These are phyloP conservation scores for Trinectes maculatus DNA, from an alignment of 2,113 vertebrate species.

Conservation along the genomic window DNA sequence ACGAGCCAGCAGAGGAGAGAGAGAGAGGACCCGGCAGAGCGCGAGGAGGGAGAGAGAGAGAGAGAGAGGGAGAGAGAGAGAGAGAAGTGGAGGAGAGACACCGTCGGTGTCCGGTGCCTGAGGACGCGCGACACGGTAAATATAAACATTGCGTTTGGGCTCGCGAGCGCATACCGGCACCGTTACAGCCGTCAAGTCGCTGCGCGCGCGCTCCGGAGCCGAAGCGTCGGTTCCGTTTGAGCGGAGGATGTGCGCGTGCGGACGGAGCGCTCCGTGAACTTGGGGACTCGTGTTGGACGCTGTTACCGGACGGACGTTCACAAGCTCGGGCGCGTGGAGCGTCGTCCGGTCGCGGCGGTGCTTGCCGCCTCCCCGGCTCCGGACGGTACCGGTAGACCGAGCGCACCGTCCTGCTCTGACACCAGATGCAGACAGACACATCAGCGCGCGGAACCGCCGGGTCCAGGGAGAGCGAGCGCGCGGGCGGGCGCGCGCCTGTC, in stretches of 20 bases:
- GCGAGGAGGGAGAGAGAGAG: constrained; percentile 73
- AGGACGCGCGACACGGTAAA: constrained; percentile 87
- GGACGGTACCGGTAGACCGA: constrained; percentile 59
- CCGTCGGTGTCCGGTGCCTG: constrained; percentile 74
- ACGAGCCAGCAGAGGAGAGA: constrained; percentile 78
- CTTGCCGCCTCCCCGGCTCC: background rate
- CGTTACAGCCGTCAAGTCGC: constrained; percentile 42
- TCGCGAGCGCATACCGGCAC: constrained; percentile 32
- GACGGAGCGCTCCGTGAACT: no score
- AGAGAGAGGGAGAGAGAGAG: constrained; percentile 59
- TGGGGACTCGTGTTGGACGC: no score
- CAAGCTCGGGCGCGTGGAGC: background rate
- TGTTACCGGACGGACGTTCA: no score
- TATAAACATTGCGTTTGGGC: constrained; percentile 69
- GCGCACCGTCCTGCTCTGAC: constrained; percentile 48
- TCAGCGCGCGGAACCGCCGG: constrained; percentile 65
- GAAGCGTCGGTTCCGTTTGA: constrained; percentile 51
- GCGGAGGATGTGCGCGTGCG: constrained; percentile 69
- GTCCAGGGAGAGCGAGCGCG: constrained; percentile 49
- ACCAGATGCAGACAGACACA: constrained; percentile 74
- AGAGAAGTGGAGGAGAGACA: constrained; percentile 60
- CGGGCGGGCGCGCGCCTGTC: constrained; percentile 60
- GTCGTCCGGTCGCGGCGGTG: constrained; percentile 22
- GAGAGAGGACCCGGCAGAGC: constrained; percentile 54
- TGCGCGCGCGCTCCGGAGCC: constrained; percentile 48